Conservation (phyloP, 2,888 invertebrate genomes). For the Drepanosiphum platanoidis region DNA sequence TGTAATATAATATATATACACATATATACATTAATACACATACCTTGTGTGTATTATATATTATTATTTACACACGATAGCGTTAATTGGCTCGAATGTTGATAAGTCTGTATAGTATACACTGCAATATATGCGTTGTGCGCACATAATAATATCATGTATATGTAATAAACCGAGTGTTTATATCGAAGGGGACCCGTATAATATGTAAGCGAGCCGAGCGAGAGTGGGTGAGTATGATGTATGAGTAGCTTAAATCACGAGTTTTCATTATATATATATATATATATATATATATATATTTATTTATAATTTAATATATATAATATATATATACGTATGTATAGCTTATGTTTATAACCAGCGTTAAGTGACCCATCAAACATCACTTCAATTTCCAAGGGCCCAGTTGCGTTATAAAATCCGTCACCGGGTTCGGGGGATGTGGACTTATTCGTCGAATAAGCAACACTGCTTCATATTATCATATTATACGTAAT, state of each 20-base stretch:
- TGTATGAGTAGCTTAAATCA: background rate
- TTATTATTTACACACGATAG: background rate
- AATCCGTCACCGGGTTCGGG: background rate
- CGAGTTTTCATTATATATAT: background rate
- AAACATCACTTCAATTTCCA: conserved; percentile 33
- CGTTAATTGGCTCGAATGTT: conserved; percentile 1
- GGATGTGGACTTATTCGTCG: background rate
- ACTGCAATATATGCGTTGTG: background rate
- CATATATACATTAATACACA: background rate
- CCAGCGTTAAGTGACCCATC: conserved; percentile 29
- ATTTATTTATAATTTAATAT: background rate
- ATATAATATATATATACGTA: background rate
- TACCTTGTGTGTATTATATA: background rate
- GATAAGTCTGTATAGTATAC: background rate
- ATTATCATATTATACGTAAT: too few species aligned
- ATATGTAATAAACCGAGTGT: too few species aligned
- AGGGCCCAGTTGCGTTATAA: background rate
- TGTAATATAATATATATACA: background rate
- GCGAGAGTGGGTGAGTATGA: background rate
- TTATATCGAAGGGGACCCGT: background rate
- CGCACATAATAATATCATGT: background rate
- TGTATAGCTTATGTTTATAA: background rate
- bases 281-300: background rate
- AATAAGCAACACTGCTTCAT: conserved; percentile 7
- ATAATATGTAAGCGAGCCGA: background rate